phyloP scores from a whole-genome alignment of 2,888 invertebrate species.

The Dynastes tityus region DNA sequence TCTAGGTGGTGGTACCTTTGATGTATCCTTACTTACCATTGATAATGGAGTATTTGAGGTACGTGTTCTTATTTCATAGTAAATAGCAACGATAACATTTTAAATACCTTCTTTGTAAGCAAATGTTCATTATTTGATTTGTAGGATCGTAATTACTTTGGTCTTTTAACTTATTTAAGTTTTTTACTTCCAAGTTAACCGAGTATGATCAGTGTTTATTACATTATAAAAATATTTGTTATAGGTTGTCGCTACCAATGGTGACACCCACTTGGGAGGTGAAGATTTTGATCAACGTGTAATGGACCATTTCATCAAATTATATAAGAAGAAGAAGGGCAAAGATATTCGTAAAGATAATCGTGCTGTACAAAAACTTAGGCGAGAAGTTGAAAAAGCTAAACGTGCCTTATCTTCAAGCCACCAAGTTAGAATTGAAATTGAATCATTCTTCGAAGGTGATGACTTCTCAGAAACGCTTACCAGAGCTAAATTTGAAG shows the following conservation, averaged over 20 bases:
- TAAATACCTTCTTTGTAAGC: neutral
- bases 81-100: neutral
- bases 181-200: constrained; percentile 62
- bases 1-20: constrained; percentile 99
- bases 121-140: neutral
- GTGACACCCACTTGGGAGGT: constrained; percentile 98
- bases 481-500: constrained; percentile 98
- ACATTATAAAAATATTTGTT: constrained; percentile 4
- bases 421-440: constrained; percentile 98
- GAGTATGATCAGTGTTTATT: no score
- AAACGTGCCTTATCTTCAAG: constrained; percentile 95
- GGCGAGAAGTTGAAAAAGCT: constrained; percentile 98
- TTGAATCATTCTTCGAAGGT: constrained; percentile 98
- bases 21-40: constrained; percentile 97
- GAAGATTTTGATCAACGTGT: constrained; percentile 99
- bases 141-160: no score
- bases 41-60: constrained; percentile 98
- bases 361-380: constrained; percentile 95
- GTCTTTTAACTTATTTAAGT: no score
- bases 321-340: constrained; percentile 99
- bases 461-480: constrained; percentile 97
- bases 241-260: constrained; percentile 86
- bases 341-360: constrained; percentile 96
- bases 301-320: constrained; percentile 96
- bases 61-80: constrained; percentile 56